Base-by-base conservation (phyloP, 2,888 invertebrate genomes). In the Euzophera pinguis region DNA sequence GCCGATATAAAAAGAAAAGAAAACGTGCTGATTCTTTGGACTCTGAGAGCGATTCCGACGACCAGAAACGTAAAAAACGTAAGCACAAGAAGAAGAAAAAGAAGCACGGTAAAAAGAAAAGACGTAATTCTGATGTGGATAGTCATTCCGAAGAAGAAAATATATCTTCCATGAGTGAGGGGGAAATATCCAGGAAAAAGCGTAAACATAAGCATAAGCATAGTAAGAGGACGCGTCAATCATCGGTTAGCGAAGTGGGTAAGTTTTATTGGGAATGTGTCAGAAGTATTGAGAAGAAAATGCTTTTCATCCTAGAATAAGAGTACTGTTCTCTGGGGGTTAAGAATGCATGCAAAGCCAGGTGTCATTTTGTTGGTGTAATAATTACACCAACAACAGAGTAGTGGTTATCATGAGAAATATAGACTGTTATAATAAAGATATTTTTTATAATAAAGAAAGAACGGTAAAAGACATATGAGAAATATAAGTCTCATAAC, bases 41-140 rank as follows among this genome's bases (percentile, higher is more conserved):
- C 51, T 86, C 88, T 8, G 89, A 87, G 16, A 86, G 85, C 52
- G 83, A 84, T 54, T 82, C 84, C 0, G 86, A 84, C 47, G 82
- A 77, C 14, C 84, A 82, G 52, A 84, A 80, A 55, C 84, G 84
- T 14, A 90, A 90, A 59, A 90, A 88, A 71, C 84, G 89, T 14
- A 91, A 90, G 61, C 90, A 90, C 54, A 90, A 90, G 75, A 90
- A 90, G 62, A 91, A 91, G 74, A 91, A 90, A 73, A 89, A 86
- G 75, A 90, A 90, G 64, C 90, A 90, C 54, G 71, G 67, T 12
- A 91, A 91, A 68, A 89, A 82, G 67, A 90, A 87, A 61, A 75
- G 81, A 55, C 86, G 83, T 34, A 75, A 69, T 53, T 86, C 88
- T 1, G 74, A 65, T 3, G 78, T 67, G 2, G 71, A 72, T 14